Conservation (phyloP, 2,888 invertebrate species). For the Stratiomys singularior region DNA sequence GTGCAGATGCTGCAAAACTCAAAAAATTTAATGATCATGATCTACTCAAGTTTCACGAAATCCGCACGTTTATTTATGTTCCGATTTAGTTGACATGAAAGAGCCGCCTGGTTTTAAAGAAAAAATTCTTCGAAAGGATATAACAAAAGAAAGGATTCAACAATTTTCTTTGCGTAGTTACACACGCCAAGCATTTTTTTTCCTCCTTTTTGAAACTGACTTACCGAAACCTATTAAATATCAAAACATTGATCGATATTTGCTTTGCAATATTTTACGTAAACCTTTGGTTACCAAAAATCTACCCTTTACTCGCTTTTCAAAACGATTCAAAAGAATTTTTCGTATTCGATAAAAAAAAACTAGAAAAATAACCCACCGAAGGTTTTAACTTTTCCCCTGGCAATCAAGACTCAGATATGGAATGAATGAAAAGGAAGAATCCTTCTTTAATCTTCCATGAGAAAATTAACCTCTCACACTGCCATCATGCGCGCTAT, state of each 20-base stretch:
- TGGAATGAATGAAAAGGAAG: conserved; percentile 2
- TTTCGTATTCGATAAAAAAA: too few species aligned
- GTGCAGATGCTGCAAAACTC: too few species aligned
- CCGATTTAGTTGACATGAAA: too few species aligned
- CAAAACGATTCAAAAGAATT: background rate
- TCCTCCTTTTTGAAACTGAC: background rate
- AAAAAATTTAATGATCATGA: too few species aligned
- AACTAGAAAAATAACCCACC: background rate
- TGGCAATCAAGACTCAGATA: background rate
- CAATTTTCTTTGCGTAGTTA: too few species aligned
- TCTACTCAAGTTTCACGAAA: too few species aligned
- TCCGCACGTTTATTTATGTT: too few species aligned
- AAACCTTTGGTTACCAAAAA: conserved; percentile 1
- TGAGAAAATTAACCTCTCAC: conserved; percentile 41
- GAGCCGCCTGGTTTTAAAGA: too few species aligned
- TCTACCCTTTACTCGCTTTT: background rate
- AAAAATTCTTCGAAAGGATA: too few species aligned
- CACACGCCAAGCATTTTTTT: too few species aligned
- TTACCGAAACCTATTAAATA: conserved; percentile 19
- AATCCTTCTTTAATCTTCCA: conserved; percentile 28
- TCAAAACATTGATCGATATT: conserved; percentile 24
- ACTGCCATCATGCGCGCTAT: background rate
- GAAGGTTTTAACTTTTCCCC: background rate
- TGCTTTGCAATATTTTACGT: conserved; percentile 37
- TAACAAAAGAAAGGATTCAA: too few species aligned